Percentiles rank a stretch among this genome's conserved stretches.
Conservation (phyloP, 2,113 vertebrate genomes). For the Anas platyrhynchos region DNA sequence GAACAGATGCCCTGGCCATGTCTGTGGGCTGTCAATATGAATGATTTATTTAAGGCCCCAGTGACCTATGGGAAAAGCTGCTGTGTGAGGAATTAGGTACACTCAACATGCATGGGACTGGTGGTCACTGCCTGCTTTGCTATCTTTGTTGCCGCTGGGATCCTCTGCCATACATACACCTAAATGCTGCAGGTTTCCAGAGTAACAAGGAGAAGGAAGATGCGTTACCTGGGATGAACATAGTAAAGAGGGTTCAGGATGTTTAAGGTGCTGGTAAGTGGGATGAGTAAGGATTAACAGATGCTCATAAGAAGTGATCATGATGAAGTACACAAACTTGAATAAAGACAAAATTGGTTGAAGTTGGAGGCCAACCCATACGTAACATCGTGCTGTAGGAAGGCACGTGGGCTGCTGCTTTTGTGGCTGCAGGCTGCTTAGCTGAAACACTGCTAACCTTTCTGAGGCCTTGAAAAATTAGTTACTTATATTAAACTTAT, state of each 20-base stretch:
- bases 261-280: not conserved
- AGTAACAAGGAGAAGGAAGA: not conserved
- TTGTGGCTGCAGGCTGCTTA: not conserved
- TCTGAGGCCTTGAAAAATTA: not conserved
- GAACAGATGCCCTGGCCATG: not conserved
- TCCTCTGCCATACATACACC: not conserved
- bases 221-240: rapidly evolving
- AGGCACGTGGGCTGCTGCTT: rapidly evolving
- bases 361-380: not conserved
- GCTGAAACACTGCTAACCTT: not conserved
- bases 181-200: not conserved
- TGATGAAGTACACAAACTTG: not conserved
- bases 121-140: not conserved
- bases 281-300: not conserved
- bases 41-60: not conserved
- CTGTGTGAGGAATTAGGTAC: not conserved
- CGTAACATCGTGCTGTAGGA: not conserved
- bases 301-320: not conserved
- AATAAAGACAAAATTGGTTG: not conserved
- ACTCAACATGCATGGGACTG: rapidly evolving
- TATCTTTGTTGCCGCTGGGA: not conserved
- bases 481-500: not conserved
- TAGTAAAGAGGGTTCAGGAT: not conserved
- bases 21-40: rapidly evolving
- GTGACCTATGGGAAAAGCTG: not conserved